Evolutionary conservation across 92 coral and sea anemone genomes (phyloP).

Genomic region (Parazoanthus atlanticus): DNA sequence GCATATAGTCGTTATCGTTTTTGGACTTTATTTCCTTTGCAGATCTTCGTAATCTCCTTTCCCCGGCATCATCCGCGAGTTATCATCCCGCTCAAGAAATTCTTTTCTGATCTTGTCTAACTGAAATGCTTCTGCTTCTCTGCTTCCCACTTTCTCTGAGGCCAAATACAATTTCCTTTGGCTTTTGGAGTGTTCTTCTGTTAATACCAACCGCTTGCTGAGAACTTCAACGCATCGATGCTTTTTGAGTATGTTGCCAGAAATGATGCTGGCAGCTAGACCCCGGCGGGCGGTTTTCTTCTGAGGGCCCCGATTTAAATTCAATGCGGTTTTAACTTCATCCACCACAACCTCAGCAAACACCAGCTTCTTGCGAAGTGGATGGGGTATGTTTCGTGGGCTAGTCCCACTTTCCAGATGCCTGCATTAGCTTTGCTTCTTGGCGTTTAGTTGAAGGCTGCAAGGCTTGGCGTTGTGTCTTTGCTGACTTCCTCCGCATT

Average conservation of each 20-base stretch:
- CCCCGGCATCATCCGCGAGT: constrained; percentile 69
- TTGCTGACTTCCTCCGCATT: no score
- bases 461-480: no score
- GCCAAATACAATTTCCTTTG: background rate
- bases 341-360: constrained; percentile 58
- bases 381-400: constrained; percentile 47
- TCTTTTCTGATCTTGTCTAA: constrained; percentile 33
- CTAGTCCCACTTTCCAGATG: constrained; percentile 54
- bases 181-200: constrained; percentile 23
- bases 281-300: constrained; percentile 35
- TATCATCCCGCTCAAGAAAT: constrained; percentile 59
- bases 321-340: constrained; percentile 31
- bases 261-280: constrained; percentile 37
- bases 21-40: constrained; percentile 50
- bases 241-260: constrained; percentile 50
- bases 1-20: constrained; percentile 58
- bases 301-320: constrained; percentile 1
- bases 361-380: constrained; percentile 50
- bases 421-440: background rate
- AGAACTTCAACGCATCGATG: constrained; percentile 43
- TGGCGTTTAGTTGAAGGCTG: no score
- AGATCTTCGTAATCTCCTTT: constrained; percentile 50
- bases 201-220: constrained; percentile 39
- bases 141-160: background rate
- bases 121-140: constrained; percentile 11